phyloP scores from a whole-genome alignment of 2,888 invertebrate genomes.

The Dryomyza anilis region DNA sequence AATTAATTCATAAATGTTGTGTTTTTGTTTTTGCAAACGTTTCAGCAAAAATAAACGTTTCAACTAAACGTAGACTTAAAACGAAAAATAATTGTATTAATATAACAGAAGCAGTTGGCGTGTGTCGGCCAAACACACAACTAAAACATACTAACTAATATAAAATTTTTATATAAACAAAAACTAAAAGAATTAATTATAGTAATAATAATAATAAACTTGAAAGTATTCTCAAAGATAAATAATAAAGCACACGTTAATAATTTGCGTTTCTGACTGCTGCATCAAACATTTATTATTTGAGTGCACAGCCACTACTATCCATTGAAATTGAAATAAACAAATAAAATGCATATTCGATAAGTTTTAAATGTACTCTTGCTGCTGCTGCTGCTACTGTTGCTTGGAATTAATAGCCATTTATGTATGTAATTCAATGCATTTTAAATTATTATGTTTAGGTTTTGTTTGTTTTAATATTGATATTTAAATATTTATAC shows the following conservation, averaged over 20 bases:
- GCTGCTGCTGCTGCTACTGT: neutral
- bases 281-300: no score
- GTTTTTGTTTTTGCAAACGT: neutral
- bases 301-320: no score
- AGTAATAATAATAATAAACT: no score
- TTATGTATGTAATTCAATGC: conserved; percentile 18
- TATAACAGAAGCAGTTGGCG: no score
- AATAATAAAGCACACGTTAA: conserved; percentile 21
- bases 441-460: conserved; percentile 16
- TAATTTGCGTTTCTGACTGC: conserved; percentile 8
- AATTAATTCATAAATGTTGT: neutral
- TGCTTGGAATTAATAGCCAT: conserved; percentile 18
- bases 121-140: neutral
- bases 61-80: no score
- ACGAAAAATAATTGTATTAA: no score
- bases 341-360: no score
- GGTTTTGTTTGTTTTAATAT: conserved; percentile 11
- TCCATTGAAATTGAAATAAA: no score
- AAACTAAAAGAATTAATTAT: conserved; percentile 6
- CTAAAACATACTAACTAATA: conserved; percentile 9
- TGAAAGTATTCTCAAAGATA: no score
- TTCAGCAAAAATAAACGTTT: no score
- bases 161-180: neutral
- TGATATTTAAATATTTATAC: conserved; percentile 22
- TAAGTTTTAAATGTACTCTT: conserved; percentile 1